Conservation (phyloP, 2,113 vertebrate species). For the Anguilla japonica region DNA sequence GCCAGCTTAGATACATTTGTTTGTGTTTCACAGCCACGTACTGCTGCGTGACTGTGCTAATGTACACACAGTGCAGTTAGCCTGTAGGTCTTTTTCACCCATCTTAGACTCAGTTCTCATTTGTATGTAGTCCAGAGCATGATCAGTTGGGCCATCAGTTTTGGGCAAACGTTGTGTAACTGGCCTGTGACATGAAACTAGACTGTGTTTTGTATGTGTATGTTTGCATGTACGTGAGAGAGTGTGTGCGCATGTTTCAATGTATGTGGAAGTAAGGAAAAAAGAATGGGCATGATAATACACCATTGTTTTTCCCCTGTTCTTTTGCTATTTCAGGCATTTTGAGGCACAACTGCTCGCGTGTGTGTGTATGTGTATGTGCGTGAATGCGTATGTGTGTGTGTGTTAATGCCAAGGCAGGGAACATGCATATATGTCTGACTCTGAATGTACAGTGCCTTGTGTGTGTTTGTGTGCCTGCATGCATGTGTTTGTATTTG, state of each 20-base stretch:
- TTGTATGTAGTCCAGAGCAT: neutral
- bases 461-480: constrained; percentile 31
- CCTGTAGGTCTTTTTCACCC: neutral
- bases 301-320: constrained; percentile 37
- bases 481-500: neutral
- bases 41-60: neutral
- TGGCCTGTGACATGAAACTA: neutral
- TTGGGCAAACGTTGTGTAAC: too few species aligned
- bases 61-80: neutral
- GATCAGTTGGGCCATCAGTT: too few species aligned
- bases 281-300: constrained; percentile 47
- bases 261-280: neutral
- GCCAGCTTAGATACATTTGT: neutral
- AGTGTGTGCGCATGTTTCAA: constrained; percentile 19
- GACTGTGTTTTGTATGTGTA: neutral
- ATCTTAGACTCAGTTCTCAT: neutral
- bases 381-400: constrained; percentile 12
- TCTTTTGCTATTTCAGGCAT: constrained; percentile 45
- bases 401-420: constrained; percentile 7
- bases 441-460: neutral
- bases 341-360: constrained; percentile 52
- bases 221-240: neutral
- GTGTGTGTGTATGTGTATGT: constrained; percentile 26
- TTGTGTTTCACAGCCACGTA: neutral
- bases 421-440: constrained; percentile 12